These are phyloP conservation scores for Leptopilina clavipes DNA, from an alignment of 1,140 invertebrate species.

Conservation along the genomic window DNA sequence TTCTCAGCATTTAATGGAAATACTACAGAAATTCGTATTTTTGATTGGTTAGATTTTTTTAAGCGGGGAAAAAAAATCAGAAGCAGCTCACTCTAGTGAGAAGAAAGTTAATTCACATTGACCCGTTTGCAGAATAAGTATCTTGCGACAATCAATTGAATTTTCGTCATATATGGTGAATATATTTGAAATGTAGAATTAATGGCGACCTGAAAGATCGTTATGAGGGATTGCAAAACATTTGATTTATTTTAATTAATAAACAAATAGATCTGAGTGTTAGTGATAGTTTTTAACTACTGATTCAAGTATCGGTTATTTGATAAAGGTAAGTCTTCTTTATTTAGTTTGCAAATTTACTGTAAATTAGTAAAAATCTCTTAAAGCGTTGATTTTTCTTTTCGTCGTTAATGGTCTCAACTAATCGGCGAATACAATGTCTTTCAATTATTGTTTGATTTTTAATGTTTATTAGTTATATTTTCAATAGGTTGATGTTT, in stretches of 20 bases:
- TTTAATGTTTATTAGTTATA: neutral
- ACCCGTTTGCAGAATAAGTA: slow-evolving; percentile 6
- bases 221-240: slow-evolving; percentile 32
- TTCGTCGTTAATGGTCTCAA: neutral
- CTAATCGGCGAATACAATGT: neutral
- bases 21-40: neutral
- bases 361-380: neutral
- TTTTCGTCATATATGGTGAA: slow-evolving; percentile 33
- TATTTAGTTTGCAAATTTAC: neutral
- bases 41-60: neutral
- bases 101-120: neutral
- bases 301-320: neutral
- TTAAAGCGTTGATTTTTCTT: slow-evolving; percentile 9
- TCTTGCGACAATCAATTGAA: slow-evolving; percentile 32
- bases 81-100: neutral
- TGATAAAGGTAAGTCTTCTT: neutral
- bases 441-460: neutral
- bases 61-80: neutral
- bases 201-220: slow-evolving; percentile 33
- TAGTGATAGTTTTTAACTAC: slow-evolving; percentile 14
- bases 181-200: slow-evolving; percentile 34
- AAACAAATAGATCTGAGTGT: slow-evolving; percentile 21
- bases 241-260: slow-evolving; percentile 30
- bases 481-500: neutral
- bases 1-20: neutral